Base-by-base conservation (phyloP, 2,888 invertebrate species). In the Cryptus viduatorius region DNA sequence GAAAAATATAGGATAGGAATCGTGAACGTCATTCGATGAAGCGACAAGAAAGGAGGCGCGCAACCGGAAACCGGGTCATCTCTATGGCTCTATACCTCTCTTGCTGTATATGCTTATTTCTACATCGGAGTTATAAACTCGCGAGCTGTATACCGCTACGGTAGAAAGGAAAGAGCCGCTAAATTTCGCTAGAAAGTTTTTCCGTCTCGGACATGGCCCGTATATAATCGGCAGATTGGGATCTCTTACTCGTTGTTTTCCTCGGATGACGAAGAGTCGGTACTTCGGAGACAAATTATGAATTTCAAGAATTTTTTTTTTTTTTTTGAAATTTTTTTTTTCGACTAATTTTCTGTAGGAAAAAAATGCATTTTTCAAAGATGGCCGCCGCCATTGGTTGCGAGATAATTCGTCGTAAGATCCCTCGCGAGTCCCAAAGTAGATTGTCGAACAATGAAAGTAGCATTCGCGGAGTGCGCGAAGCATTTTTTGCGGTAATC, bases 381-480 rank as follows among this genome's bases (percentile, higher is more conserved):
- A 4, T 46, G 48, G n/a, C 8, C 24, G n/a, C 8, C 24, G 16
- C 48, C 42, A 42, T 42, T 42, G 37, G 8, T 24, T 14, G 24
- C n/a, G n/a, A 65, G 42, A 8, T 8, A 65, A n/a, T 65, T 24
- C n/a, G 37, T 56, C 24, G 19, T 2, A 50, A 48, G 37, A 78
- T 82, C 53, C 69, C 46, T 37, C 59, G 29, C 68, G 50, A 64
- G 42, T 31, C 31, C 65, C 61, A 76, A 69, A 81, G 73, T 42
- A 61, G 82, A 86, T 68, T 81, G 79, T 71, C 88, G 90, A 91
- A 91, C 93, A 93, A 93, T 92, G 93, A 93, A 93, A 93, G 93
- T 93, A 92, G 92, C 90, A 87, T 89, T 90, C 79, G 88, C 87
- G 81, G 78, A 83, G 78, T 85, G 69, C 87, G 86, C 87, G 87